Evolutionary conservation across 2,797 vertebrate genomes (phyloP), one percentile per base, ranked within the genome.

Genomic region (Megaceryle alcyon): DNA sequence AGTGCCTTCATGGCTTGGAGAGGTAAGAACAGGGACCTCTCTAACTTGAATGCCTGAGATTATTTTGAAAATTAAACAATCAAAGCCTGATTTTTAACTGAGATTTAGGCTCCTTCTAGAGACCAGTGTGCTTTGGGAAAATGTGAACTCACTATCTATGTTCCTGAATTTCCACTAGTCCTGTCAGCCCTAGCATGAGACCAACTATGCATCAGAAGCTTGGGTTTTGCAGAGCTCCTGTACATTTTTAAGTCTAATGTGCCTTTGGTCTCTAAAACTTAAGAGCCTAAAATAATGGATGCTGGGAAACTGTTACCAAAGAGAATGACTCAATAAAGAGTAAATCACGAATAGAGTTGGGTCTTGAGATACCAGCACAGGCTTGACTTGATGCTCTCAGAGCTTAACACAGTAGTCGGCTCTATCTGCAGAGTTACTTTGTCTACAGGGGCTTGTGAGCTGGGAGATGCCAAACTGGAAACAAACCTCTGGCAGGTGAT

Each of bases 231-330:
- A 29, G 69, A 77, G 44, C 31, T 68, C 14, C 18, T 25, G 57
- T 10, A 37, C 2, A 0, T 33, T 43, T 82, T 53, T 51, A n/a
- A 29, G 13, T 31, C 35, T 23, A 3, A 2, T 10, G 12, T 56
- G 49, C 39, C 59, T 21, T 3, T 23, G 41, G 49, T 43, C 21
- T 56, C 35, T 35, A 33, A 48, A 65, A 41, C 4, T 3, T 11
- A 37, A n/a, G 12, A 13, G 22, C 25, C 12, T 13, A 5, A 41
- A 46, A 43, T 21, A 35, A 46, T 7, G 12, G n/a, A 31, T 61
- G 18, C 21, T 56, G 41, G 44, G 21, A 56, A 80, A 17, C 28
- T 23, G 33, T 31, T 54, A 48, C 31, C 8, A 6, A 20, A 77
- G 43, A 19, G 59, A 18, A 20, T 31, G 41, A 25, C 7, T 82